Percentiles rank a stretch among this genome's conserved stretches.
Conservation (phyloP, 2,113 vertebrate species). For the Pipa parva region DNA sequence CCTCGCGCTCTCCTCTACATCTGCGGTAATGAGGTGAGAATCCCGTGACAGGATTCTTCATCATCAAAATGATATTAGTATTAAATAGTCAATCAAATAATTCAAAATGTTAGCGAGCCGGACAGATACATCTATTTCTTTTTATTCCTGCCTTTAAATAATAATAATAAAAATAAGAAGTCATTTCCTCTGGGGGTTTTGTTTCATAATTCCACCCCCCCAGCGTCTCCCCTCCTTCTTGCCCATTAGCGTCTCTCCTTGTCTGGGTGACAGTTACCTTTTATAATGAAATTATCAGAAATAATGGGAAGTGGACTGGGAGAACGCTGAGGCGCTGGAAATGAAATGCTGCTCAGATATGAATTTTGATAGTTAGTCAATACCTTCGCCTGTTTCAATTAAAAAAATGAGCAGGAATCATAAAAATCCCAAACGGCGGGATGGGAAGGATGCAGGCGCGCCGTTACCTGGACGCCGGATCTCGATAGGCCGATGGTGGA, state of each 20-base stretch:
- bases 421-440: slow-evolving; percentile 18
- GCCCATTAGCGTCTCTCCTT: slow-evolving; percentile 29
- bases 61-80: slow-evolving; percentile 44
- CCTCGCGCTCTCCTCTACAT: slow-evolving; percentile 9
- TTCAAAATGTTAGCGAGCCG: not conserved
- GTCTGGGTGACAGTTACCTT: slow-evolving; percentile 39
- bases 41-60: slow-evolving; percentile 31
- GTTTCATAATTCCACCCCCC: slow-evolving; percentile 23
- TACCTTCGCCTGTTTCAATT: slow-evolving; percentile 44
- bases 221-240: slow-evolving; percentile 2
- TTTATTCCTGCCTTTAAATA: slow-evolving; percentile 40
- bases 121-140: slow-evolving; percentile 20
- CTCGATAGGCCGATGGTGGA: no score
- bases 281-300: slow-evolving; percentile 48
- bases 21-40: slow-evolving; percentile 42
- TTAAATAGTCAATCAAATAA: slow-evolving; percentile 44
- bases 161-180: slow-evolving; percentile 34
- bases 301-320: slow-evolving; percentile 37
- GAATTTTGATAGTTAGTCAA: slow-evolving; percentile 48
- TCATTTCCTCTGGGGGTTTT: slow-evolving; percentile 30
- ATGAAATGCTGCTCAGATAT: slow-evolving; percentile 31
- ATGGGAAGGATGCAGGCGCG: not conserved
- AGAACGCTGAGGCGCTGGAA: slow-evolving; percentile 45
- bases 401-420: slow-evolving; percentile 38
- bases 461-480: not conserved